Evolutionary conservation across 1,140 invertebrate genomes (phyloP), one percentile per base, ranked within the genome.

Genomic region (Sycophaga agraensis): DNA sequence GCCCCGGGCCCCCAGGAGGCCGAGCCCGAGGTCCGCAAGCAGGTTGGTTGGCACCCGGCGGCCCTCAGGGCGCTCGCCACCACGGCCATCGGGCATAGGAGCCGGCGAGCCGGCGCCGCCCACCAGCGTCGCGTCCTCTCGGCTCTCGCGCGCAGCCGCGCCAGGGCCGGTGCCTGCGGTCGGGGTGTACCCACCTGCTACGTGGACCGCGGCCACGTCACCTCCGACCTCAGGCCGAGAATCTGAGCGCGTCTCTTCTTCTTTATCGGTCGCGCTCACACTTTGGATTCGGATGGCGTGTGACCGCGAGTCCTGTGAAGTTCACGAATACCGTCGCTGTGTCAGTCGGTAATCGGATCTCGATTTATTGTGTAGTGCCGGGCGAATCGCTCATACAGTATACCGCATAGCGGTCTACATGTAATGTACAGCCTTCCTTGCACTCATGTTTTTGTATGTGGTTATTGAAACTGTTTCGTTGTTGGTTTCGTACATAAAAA

Each of bases 1-100:
- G 28, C 28, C 0, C 24, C 16, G 8, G 31, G 48, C 6, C 17
- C 19, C 8, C 9, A 50, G 65, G 14, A 63, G 50, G 19, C 35
- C 28, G 77, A 80, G 34, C 77, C 76, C 26, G 79, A 81, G 59
- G 69, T 76, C 42, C 70, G 71, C 61, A 81, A 81, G 71, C 78
- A 79, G 77, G 79, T 81, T 79, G 75, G 79, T 81, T 75, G 72
- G 69, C 68, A 68, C 40, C 67, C 72, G 58, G 62, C 63, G 46
- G 59, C 66, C 66, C 56, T 66, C 58, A 67, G 67, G 66, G 64
- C 69, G 58, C 67, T 69, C 64, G 65, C 68, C 67, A 68, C 60
- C 21, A 53, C 40, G 19, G 37, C 34, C 26, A 37, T 48, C 7
- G 35, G 28, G 3, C 60, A 43, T 16, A 39, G 54, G 17, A 63